Evolutionary conservation across 1,140 invertebrate species (phyloP).

Genomic region (Whitmania pigra): DNA sequence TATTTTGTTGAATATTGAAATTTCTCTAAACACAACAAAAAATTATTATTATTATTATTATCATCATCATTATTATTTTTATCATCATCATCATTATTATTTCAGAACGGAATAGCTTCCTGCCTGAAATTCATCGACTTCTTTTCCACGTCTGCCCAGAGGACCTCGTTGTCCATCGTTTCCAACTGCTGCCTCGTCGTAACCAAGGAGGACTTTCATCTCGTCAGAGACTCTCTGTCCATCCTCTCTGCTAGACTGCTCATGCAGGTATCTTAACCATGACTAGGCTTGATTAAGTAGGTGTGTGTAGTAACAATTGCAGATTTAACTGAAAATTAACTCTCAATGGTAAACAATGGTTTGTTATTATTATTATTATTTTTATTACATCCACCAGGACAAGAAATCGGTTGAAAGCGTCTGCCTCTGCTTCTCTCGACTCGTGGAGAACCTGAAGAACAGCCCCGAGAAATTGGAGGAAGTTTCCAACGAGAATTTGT

Average conservation of each 20-base stretch:
- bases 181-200: conserved; percentile 93
- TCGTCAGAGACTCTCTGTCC: conserved; percentile 1
- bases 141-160: conserved; percentile 82
- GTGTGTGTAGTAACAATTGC: too few species aligned
- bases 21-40: too few species aligned
- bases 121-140: conserved; percentile 93
- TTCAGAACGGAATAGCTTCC: conserved; percentile 74
- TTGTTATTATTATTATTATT: too few species aligned
- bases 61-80: not conserved
- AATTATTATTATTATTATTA: not conserved
- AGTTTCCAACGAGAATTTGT: conserved; percentile 78
- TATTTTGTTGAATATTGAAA: too few species aligned
- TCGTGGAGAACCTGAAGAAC: conserved; percentile 90
- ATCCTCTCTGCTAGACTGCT: conserved; percentile 3
- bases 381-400: conserved; percentile 48
- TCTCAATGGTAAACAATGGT: too few species aligned
- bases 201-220: conserved; percentile 40
- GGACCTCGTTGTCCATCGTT: conserved; percentile 81
- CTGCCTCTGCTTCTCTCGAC: conserved; percentile 81
- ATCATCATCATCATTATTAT: conserved; percentile 30
- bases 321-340: too few species aligned
- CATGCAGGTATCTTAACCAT: conserved; percentile 1
- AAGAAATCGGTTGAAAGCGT: conserved; percentile 95
- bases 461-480: conserved; percentile 79
- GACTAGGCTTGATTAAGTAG: too few species aligned